Conservation (phyloP, 2,797 vertebrate genomes). For the Channallabes apus region DNA sequence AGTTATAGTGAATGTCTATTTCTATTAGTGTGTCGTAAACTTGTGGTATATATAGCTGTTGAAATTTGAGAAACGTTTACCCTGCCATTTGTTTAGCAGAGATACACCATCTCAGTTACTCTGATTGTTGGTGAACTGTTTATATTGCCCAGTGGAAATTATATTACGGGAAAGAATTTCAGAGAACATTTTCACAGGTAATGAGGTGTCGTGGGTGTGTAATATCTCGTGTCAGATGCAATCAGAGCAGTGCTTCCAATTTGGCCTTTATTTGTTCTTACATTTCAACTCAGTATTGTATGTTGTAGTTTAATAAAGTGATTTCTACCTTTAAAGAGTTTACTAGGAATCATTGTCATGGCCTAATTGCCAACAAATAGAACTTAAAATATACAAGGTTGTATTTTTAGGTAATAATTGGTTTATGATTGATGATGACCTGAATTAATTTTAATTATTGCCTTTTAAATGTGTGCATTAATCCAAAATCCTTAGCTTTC, state of each 20-base stretch:
- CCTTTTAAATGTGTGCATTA: background rate
- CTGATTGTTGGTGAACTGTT: slow-evolving; percentile 54
- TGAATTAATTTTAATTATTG: background rate
- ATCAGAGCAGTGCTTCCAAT: slow-evolving; percentile 14
- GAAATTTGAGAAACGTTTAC: slow-evolving; percentile 61
- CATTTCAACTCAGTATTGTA: slow-evolving; percentile 5
- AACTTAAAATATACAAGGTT: background rate
- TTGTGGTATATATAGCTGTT: slow-evolving; percentile 56
- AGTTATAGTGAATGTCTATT: background rate
- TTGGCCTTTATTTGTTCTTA: background rate
- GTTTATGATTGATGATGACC: background rate
- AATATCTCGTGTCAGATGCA: slow-evolving; percentile 26
- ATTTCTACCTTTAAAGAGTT: background rate
- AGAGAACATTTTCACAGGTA: background rate
- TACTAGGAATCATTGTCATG: background rate
- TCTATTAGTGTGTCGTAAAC: background rate
- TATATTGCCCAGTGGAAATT: slow-evolving; percentile 21
- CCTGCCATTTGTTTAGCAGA: background rate
- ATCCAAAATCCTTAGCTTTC: background rate
- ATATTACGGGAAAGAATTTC: slow-evolving; percentile 12
- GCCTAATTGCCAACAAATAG: background rate
- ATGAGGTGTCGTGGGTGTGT: background rate
- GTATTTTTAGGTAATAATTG: background rate
- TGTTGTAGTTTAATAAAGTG: background rate
- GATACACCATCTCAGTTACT: slow-evolving; percentile 14